Base-by-base conservation (phyloP, 2,888 invertebrate species). In the Drosophila mimica region DNA sequence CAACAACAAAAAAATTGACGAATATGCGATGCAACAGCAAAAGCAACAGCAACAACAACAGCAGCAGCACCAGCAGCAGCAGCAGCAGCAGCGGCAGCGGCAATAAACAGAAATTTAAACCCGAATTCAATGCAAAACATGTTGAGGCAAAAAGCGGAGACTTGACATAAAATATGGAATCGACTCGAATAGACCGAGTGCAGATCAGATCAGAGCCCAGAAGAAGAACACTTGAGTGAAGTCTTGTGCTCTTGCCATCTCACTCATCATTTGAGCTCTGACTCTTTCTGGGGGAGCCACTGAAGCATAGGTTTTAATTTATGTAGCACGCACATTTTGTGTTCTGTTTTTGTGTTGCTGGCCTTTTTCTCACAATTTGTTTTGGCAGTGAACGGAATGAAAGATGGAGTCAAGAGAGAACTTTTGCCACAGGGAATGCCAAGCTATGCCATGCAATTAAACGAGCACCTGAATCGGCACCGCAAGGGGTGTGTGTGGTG, bases 121-220 rank as follows among this genome's bases (percentile, higher is more conserved):
- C 90, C 87, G 89, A 87, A 87, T 90, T 90, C 90, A 82, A 87
- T 90, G 89, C 90, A 87, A 89, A 87, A 87, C 79, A 88, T 84
- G 82, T 59, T 67, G 70, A 73, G 75, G 65, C 81, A 82, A 83
- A 82, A 75, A 73, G 63, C 56, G 36, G 53, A 64, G 82, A 87
- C 90, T 83, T 90, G 90, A 86, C 89, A 90, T 74, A 81, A 87
- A 89, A 89, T 90, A 90, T 82, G 88, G 70, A 79, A 86, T 86
- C 76, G 73, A 60, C 54, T 49, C 54, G 70, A 51, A 66, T 60
- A 73, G 72, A 77, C 63, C 59, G 78, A 73, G 76, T 64, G 73
- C 78, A 77, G 73, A 77, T 74, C 74, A 51, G 68, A 76, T 59
- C 76, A 48, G 49, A 28, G 36, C 34, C 9, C 20, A 38, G 40